Percentiles rank a stretch among this genome's conserved stretches.
Conservation (phyloP, 2,888 invertebrate genomes). For the Acanthosepion lycidas region DNA sequence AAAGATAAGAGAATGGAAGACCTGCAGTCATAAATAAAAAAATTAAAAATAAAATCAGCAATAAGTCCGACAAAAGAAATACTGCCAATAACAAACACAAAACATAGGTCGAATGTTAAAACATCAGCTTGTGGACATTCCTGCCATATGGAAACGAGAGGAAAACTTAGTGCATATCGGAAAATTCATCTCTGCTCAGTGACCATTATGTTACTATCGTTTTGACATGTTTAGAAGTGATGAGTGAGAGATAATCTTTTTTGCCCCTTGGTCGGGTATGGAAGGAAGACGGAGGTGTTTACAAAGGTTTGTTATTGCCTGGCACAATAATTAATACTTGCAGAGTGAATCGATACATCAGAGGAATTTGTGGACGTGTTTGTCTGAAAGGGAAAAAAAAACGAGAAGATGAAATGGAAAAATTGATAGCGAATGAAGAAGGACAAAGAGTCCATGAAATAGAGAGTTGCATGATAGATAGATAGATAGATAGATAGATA, state of each 20-base stretch:
- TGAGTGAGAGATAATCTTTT: not conserved
- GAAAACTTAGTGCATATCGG: not conserved
- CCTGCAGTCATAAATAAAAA: not conserved
- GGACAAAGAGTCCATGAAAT: not conserved
- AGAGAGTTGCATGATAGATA: not conserved
- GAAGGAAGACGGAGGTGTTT: not conserved
- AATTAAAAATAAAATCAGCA: not conserved
- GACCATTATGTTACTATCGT: not conserved
- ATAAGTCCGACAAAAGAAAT: too few species aligned
- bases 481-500: not conserved
- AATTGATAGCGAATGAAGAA: too few species aligned
- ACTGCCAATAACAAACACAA: too few species aligned
- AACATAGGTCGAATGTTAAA: not conserved
- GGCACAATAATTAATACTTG: not conserved
- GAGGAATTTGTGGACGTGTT: not conserved
- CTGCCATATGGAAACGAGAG: not conserved
- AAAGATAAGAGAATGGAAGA: not conserved
- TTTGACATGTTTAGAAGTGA: conserved; percentile 20
- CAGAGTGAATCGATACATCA: not conserved
- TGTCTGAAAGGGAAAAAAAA: not conserved
- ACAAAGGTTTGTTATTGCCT: not conserved
- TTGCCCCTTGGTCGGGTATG: not conserved
- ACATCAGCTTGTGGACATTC: conserved; percentile 17
- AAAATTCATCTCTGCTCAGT: not conserved
- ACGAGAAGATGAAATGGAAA: not conserved